A percentile compares a stretch with the other conserved stretches of the same genome.
phyloP scores from a whole-genome alignment of 2,888 invertebrate species.

The Lissocephala sabroskyi region DNA sequence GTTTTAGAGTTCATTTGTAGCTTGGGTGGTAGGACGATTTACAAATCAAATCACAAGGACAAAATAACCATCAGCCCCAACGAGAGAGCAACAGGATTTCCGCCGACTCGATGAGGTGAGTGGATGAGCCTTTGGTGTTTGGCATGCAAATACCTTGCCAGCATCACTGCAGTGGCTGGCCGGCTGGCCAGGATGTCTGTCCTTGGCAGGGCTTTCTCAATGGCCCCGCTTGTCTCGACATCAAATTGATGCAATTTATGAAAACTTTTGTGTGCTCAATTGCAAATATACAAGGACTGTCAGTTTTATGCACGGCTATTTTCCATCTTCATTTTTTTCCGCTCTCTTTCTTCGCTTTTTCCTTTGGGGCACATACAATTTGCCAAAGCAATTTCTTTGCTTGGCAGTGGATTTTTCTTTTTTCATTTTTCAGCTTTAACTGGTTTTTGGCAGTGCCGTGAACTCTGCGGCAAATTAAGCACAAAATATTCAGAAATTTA shows the following conservation, averaged over 20 bases:
- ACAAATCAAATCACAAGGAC: slow-evolving; percentile 54
- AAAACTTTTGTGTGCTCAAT: slow-evolving; percentile 63
- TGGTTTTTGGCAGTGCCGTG: no score
- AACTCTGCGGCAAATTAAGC: slow-evolving; percentile 54
- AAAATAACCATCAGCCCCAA: slow-evolving; percentile 37
- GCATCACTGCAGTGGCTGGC: no score
- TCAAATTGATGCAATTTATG: slow-evolving; percentile 63
- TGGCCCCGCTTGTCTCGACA: slow-evolving; percentile 13
- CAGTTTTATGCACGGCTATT: slow-evolving; percentile 50
- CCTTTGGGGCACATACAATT: slow-evolving; percentile 12
- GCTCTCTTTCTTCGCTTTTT: slow-evolving; percentile 3
- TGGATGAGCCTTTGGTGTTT: slow-evolving; percentile 1
- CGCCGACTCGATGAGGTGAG: slow-evolving; percentile 19
- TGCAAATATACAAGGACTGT: slow-evolving; percentile 53
- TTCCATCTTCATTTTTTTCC: slow-evolving; percentile 16
- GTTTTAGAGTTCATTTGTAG: slow-evolving; percentile 56
- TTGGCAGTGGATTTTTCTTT: neutral
- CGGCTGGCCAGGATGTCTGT: neutral
- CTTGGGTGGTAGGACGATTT: slow-evolving; percentile 8
- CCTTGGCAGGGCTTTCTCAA: neutral
- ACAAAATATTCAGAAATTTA: slow-evolving; percentile 38
- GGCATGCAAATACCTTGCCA: neutral
- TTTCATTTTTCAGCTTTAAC: neutral
- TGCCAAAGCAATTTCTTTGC: neutral
- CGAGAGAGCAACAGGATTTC: slow-evolving; percentile 50